phyloP scores from a whole-genome alignment of 1,140 invertebrate species.

The Zaprionus vittiger region DNA sequence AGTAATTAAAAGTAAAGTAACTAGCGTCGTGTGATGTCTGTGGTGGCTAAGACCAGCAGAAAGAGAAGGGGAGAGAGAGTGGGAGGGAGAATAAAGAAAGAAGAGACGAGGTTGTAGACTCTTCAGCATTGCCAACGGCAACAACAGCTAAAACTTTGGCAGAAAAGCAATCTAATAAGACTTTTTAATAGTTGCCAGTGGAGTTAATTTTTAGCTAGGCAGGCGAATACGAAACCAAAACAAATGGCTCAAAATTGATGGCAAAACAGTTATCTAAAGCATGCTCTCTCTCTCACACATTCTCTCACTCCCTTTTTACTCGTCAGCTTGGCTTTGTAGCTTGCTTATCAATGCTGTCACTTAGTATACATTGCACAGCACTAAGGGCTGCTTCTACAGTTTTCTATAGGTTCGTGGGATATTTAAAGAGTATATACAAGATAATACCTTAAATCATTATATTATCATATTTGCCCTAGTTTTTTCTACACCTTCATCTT shows the following conservation, averaged over 20 bases:
- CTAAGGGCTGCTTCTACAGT: neutral
- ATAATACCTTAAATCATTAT: neutral
- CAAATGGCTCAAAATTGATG: conserved; percentile 67
- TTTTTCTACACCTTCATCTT: neutral
- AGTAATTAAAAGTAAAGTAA: conserved; percentile 83
- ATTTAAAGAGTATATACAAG: too few relatives aligned
- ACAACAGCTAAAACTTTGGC: conserved; percentile 63
- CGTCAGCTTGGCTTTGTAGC: neutral
- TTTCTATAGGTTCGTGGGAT: too few relatives aligned
- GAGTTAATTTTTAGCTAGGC: conserved; percentile 54
- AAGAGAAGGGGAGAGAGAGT: neutral
- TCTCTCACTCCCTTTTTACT: neutral
- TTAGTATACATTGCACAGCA: neutral
- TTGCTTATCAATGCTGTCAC: neutral
- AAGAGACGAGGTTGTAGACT: neutral
- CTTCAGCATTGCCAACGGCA: conserved; percentile 36
- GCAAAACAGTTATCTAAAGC: conserved; percentile 26
- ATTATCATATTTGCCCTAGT: too few relatives aligned
- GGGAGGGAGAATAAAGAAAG: neutral
- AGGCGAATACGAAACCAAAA: conserved; percentile 54
- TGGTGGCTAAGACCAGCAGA: conserved; percentile 15
- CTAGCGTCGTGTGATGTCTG: conserved; percentile 76
- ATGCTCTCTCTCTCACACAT: neutral
- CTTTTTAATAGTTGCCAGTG: conserved; percentile 75
- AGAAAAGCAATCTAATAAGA: conserved; percentile 81